These are phyloP conservation scores for Clavelina lepadiformis DNA, from an alignment of 23 tunicate genomes.

Conservation along the genomic window DNA sequence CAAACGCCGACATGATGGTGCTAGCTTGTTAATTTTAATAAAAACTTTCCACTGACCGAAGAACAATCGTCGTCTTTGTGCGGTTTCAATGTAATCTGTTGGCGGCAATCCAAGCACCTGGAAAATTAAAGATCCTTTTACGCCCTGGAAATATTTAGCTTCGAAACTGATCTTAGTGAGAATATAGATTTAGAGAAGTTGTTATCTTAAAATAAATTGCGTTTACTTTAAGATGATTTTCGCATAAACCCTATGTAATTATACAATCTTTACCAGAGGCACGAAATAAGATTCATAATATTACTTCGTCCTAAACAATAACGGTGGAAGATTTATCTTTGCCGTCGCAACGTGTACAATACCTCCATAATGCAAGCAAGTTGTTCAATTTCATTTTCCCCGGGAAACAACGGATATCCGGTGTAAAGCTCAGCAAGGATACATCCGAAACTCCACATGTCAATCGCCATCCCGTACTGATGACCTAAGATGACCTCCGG, in stretches of 20 bases:
- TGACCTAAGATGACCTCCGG: constrained; percentile 99
- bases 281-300: no score
- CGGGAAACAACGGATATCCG: constrained; percentile 94
- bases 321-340: no score
- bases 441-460: constrained; percentile 99
- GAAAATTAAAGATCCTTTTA: not conserved
- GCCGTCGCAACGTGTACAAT: no score
- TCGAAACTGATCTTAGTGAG: not conserved
- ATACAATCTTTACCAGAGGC: no score
- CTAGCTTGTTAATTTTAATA: no score
- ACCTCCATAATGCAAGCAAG: constrained; percentile 99
- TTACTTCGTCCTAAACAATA: no score
- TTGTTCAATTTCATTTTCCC: constrained; percentile 98
- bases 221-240: no score
- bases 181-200: no score
- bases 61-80: constrained; percentile 75
- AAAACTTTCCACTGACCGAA: no score
- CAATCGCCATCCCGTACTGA: constrained; percentile 91
- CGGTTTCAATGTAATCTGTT: constrained; percentile 66
- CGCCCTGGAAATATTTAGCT: not conserved
- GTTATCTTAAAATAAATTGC: no score
- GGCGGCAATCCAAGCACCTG: constrained; percentile 94
- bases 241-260: no score
- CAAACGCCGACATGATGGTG: no score
- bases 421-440: constrained; percentile 91